These are phyloP conservation scores for Priapulus caudatus DNA, from an alignment of 2,888 invertebrate genomes.

Conservation along the genomic window DNA sequence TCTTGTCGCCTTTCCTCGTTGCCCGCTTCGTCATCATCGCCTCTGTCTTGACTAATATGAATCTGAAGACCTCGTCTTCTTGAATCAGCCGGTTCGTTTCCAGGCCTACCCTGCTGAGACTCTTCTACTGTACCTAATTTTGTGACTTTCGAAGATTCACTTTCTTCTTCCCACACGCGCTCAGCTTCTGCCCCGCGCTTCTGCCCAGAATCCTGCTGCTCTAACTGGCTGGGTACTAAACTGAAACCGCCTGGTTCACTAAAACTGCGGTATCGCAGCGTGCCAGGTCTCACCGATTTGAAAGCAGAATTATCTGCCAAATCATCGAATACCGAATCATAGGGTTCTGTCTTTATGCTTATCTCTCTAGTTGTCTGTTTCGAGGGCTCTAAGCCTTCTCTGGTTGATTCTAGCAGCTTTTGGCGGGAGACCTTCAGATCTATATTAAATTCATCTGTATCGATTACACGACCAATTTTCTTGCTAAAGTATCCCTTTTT, in stretches of 20 bases:
- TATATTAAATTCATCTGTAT: background rate
- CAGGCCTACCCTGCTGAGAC: no score
- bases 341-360: background rate
- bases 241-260: constrained; percentile 1
- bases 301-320: no score
- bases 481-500: constrained; percentile 1
- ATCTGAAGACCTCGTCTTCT: no score
- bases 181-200: background rate
- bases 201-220: background rate
- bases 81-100: no score
- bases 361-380: no score
- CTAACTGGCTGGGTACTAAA: background rate
- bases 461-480: background rate
- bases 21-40: background rate
- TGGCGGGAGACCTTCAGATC: background rate
- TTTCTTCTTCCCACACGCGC: background rate
- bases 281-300: no score
- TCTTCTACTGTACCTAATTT: background rate
- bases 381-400: no score
- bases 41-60: no score
- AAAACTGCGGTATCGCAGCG: background rate
- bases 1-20: background rate
- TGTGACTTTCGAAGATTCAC: background rate
- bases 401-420: background rate
- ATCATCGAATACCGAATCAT: background rate